Percentiles rank a stretch among this genome's conserved stretches.
Conservation (phyloP, 2,113 vertebrate species). For the Plestiodon gilberti region DNA sequence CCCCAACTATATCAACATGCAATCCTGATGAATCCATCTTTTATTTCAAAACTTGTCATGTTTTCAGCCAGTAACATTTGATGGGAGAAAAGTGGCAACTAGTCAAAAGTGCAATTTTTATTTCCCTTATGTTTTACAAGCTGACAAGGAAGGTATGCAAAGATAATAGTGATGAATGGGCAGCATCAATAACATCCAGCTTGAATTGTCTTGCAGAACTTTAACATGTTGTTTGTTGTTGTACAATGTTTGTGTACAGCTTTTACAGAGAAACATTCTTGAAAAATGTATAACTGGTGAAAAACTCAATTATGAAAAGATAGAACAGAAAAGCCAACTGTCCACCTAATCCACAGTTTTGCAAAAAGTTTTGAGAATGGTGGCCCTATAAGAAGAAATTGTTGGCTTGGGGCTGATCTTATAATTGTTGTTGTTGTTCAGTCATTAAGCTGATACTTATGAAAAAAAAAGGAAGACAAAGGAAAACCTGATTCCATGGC, state of each 20-base stretch:
- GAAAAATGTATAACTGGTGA: background rate
- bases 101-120: background rate
- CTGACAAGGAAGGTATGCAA: background rate
- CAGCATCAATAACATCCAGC: background rate
- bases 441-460: too few relatives aligned
- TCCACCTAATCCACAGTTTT: background rate
- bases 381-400: background rate
- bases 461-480: too few relatives aligned
- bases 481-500: too few relatives aligned
- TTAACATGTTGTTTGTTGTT: too few relatives aligned
- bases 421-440: too few relatives aligned
- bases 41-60: background rate
- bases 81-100: background rate
- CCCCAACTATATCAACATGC: background rate
- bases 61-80: background rate
- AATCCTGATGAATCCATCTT: background rate
- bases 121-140: background rate
- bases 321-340: background rate
- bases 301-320: background rate
- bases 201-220: background rate
- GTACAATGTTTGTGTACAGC: background rate
- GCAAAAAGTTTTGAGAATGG: background rate
- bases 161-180: background rate
- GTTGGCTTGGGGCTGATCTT: background rate
- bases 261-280: background rate